phyloP scores from a whole-genome alignment of 2,797 vertebrate species.

The Argyrosomus regius region DNA sequence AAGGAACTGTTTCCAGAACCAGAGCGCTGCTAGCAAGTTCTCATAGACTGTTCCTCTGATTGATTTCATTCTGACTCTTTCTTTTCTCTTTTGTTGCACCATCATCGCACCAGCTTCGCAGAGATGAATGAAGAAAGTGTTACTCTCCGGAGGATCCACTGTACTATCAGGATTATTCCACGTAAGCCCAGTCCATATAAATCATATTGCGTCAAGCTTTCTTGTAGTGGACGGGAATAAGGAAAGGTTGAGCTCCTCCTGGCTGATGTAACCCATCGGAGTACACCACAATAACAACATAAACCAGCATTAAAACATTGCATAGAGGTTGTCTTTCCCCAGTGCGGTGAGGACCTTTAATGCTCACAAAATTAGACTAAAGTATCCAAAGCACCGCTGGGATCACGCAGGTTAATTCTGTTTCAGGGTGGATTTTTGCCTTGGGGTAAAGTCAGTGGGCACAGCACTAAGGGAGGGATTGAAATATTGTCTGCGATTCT shows the following conservation, averaged over 20 bases:
- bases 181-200: background rate
- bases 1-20: no score
- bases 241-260: background rate
- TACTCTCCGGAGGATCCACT: background rate
- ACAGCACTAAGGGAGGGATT: constrained; percentile 14
- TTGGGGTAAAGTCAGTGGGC: constrained; percentile 10
- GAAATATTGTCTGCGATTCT: constrained; percentile 27
- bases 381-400: background rate
- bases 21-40: background rate
- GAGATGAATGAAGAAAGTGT: background rate
- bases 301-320: background rate
- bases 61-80: background rate
- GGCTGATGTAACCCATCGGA: background rate
- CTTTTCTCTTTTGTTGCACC: background rate
- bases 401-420: constrained; percentile 32
- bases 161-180: background rate
- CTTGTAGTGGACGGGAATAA: background rate
- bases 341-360: background rate
- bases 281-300: background rate
- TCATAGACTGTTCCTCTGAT: background rate
- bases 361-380: background rate
- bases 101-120: background rate
- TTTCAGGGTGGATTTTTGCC: constrained; percentile 16
- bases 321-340: background rate
- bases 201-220: background rate